phyloP scores from a whole-genome alignment of 2,113 vertebrate species.

The human (Homo sapiens) region DNA sequence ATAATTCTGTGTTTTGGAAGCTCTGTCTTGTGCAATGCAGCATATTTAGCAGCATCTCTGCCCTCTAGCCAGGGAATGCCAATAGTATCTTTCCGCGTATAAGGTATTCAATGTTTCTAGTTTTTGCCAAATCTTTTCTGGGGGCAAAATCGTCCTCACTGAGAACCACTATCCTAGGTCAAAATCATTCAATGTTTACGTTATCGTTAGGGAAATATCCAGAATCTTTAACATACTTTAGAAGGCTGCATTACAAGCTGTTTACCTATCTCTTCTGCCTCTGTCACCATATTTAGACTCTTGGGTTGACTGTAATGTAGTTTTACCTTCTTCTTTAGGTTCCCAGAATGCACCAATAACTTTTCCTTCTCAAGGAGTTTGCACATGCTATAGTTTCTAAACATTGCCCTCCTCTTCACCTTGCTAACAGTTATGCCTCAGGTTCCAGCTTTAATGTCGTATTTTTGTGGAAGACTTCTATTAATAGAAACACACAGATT shows the following conservation, averaged over 20 bases:
- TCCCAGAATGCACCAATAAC: background rate
- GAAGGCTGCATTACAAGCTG: fast-evolving
- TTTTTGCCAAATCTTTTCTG: background rate
- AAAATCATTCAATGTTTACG: background rate
- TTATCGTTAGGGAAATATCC: background rate
- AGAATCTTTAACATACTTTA: background rate
- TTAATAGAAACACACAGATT: background rate
- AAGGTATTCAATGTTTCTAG: background rate
- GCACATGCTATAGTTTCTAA: background rate
- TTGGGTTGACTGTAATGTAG: background rate
- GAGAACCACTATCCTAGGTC: background rate
- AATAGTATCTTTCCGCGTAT: background rate
- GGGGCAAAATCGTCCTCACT: background rate
- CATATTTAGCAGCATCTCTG: background rate
- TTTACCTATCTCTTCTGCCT: background rate
- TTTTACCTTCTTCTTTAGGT: background rate
- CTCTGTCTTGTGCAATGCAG: background rate
- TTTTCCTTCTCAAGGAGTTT: background rate
- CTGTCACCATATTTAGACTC: background rate
- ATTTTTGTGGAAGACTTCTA: background rate
- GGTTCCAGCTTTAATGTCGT: background rate
- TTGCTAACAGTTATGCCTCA: background rate
- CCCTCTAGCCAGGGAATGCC: background rate
- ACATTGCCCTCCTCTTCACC: background rate
- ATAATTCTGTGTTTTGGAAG: background rate